A percentile compares a stretch with the other conserved stretches of the same genome.
Evolutionary conservation across 2,888 invertebrate genomes (phyloP).

Genomic region (Cybosia mesomella): DNA sequence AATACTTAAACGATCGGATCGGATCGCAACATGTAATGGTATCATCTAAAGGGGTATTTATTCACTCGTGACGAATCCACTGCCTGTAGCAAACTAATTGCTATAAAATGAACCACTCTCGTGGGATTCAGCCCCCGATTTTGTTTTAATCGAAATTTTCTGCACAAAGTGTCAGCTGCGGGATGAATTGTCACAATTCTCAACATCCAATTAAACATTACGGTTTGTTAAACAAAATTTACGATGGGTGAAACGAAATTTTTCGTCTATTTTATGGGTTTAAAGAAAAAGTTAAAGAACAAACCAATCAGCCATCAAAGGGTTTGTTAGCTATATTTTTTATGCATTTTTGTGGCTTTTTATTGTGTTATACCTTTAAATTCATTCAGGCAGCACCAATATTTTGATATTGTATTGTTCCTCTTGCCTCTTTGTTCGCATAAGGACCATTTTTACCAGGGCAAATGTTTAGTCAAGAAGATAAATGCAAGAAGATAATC

Average conservation of each 20-base stretch:
- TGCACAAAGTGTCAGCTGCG: conserved; percentile 55
- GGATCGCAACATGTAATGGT: conserved; percentile 53
- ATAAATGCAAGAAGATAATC: no score
- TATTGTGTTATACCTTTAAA: conserved; percentile 22
- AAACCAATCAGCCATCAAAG: conserved; percentile 25
- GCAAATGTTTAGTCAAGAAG: neutral
- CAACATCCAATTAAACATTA: conserved; percentile 56
- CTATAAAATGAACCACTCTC: conserved; percentile 84
- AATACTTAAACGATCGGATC: conserved; percentile 4
- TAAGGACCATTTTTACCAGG: neutral
- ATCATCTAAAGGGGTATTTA: conserved; percentile 78
- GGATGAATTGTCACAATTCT: conserved; percentile 58
- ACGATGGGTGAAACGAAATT: conserved; percentile 25
- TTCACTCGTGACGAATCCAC: conserved; percentile 83
- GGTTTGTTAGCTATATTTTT: conserved; percentile 22
- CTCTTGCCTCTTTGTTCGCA: neutral
- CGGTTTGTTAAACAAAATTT: conserved; percentile 51
- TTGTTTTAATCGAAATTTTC: conserved; percentile 82
- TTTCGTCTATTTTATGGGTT: conserved; percentile 10
- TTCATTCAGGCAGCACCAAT: neutral
- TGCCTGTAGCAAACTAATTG: conserved; percentile 85
- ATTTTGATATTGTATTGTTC: conserved; percentile 4
- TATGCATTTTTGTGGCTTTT: conserved; percentile 30
- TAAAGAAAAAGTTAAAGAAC: conserved; percentile 24
- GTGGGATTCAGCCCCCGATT: conserved; percentile 74